phyloP scores from a whole-genome alignment of 2,888 invertebrate genomes.

The Oxystoma pomonae region DNA sequence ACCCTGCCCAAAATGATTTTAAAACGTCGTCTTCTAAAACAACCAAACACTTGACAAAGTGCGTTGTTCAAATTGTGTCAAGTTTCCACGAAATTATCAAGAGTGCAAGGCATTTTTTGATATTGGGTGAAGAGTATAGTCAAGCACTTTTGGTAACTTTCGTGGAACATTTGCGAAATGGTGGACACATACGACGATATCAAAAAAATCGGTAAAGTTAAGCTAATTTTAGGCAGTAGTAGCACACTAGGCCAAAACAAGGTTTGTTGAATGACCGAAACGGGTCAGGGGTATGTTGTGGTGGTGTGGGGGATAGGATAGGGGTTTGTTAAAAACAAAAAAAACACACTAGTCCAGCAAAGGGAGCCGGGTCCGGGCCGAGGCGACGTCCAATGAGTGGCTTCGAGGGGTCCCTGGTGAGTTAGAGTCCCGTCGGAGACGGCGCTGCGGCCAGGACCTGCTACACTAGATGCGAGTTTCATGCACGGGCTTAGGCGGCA shows the following conservation, averaged over 20 bases:
- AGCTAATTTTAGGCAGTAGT: neutral
- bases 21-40: too few relatives aligned
- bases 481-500: conserved; percentile 63
- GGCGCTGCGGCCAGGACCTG: conserved; percentile 40
- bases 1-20: too few relatives aligned
- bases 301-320: neutral
- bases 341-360: conserved; percentile 23
- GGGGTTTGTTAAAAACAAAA: conserved; percentile 19
- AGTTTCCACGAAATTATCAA: too few relatives aligned
- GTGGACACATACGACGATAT: too few relatives aligned
- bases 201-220: neutral
- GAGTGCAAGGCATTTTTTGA: too few relatives aligned
- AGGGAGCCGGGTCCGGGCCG: conserved; percentile 22
- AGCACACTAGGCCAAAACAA: neutral
- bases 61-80: too few relatives aligned
- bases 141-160: too few relatives aligned
- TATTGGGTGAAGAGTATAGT: too few relatives aligned
- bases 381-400: conserved; percentile 1
- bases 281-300: neutral
- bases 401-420: neutral
- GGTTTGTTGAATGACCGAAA: neutral
- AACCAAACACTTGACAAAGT: too few relatives aligned
- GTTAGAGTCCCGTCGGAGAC: neutral
- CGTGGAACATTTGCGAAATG: too few relatives aligned
- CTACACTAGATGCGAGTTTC: conserved; percentile 65